Evolutionary conservation across 1,140 invertebrate genomes (phyloP).

Genomic region (Wasmannia auropunctata): DNA sequence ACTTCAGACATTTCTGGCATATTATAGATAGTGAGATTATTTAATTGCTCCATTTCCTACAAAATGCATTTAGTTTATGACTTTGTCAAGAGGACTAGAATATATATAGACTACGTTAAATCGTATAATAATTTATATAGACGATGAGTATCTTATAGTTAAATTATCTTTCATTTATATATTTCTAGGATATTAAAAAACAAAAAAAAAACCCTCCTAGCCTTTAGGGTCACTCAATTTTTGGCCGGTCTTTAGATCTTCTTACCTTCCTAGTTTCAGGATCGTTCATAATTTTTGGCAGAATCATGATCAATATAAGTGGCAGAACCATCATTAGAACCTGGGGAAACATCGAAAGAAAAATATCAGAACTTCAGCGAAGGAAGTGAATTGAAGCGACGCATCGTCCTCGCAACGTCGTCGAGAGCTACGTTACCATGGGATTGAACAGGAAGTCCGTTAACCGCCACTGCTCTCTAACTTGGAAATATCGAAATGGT

Average conservation of each 20-base stretch:
- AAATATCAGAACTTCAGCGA: not conserved
- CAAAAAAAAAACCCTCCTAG: conserved; percentile 91
- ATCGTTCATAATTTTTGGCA: conserved; percentile 99
- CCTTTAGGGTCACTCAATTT: conserved; percentile 98
- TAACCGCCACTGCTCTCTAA: conserved; percentile 96
- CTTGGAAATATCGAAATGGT: conserved; percentile 96
- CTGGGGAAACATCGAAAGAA: conserved; percentile 74
- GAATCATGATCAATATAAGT: conserved; percentile 94
- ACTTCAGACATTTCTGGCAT: conserved; percentile 97
- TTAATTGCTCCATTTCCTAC: conserved; percentile 95
- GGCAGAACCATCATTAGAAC: conserved; percentile 98
- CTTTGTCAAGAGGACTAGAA: conserved; percentile 17
- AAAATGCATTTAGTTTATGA: conserved; percentile 63
- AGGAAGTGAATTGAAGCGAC: not conserved
- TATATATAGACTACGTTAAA: conserved; percentile 18
- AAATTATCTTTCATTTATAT: not conserved
- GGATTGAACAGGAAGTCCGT: conserved; percentile 98
- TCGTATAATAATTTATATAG: conserved; percentile 5
- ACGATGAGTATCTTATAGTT: not conserved
- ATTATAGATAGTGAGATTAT: conserved; percentile 92
- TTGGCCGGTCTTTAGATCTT: conserved; percentile 86
- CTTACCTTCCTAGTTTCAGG: conserved; percentile 94
- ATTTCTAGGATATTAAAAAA: not conserved
- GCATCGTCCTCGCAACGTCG: not conserved
- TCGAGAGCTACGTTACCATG: conserved; percentile 88